These are phyloP conservation scores for Lapara coniferarum DNA, from an alignment of 2,888 invertebrate genomes.

Conservation along the genomic window DNA sequence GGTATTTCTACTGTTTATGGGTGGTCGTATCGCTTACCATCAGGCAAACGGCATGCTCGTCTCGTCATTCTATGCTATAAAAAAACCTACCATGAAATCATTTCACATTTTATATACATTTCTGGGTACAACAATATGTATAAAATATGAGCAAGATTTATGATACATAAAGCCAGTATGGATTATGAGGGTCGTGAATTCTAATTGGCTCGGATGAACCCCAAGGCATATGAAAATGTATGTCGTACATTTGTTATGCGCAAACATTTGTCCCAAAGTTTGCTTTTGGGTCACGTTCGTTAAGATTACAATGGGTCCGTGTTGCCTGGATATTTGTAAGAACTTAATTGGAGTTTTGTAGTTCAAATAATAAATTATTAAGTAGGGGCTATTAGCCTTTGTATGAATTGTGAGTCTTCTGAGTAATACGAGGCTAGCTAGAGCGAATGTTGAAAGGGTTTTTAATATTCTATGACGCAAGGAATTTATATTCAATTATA, in stretches of 20 bases:
- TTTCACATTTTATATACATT: background rate
- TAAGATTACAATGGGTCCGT: background rate
- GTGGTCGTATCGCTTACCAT: too few relatives aligned
- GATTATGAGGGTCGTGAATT: conserved; percentile 9
- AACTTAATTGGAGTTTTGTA: background rate
- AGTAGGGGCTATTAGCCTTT: conserved; percentile 13
- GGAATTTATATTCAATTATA: too few relatives aligned
- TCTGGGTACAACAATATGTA: background rate
- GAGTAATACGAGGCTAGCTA: background rate
- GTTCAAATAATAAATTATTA: background rate
- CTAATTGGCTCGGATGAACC: conserved; percentile 16
- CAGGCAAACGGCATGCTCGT: too few relatives aligned
- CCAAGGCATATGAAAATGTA: conserved; percentile 3
- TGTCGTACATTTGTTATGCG: conserved; percentile 5
- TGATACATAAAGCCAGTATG: background rate
- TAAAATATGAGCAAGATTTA: background rate
- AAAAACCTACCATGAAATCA: background rate
- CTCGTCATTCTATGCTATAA: too few relatives aligned
- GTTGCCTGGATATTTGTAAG: background rate
- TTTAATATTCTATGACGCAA: too few relatives aligned
- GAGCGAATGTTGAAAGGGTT: too few relatives aligned
- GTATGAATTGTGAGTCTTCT: background rate
- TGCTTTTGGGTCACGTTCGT: conserved; percentile 21
- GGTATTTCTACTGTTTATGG: too few relatives aligned
- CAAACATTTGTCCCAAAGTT: conserved; percentile 14